These are phyloP conservation scores for Siniperca knerii DNA, from an alignment of 2,113 vertebrate genomes.

Conservation along the genomic window DNA sequence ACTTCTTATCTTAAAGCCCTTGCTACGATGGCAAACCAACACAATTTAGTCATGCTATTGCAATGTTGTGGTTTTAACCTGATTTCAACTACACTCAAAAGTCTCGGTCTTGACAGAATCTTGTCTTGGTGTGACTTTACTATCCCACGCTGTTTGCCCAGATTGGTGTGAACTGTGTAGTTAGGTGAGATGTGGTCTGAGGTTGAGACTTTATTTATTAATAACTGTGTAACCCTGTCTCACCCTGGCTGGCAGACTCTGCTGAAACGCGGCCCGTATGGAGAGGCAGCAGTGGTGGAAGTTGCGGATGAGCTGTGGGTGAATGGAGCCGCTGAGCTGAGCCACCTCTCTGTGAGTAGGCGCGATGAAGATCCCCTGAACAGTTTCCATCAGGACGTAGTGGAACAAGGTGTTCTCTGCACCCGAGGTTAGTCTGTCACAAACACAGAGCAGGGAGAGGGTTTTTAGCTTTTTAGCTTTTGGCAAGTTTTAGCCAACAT, in stretches of 20 bases:
- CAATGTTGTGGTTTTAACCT: no score
- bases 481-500: neutral
- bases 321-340: slow-evolving; percentile 90
- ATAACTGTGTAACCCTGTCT: neutral
- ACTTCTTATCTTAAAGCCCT: no score
- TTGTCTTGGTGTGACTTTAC: neutral
- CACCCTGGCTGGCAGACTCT: slow-evolving; percentile 88
- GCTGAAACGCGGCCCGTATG: slow-evolving; percentile 91
- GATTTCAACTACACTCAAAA: neutral
- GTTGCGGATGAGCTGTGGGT: slow-evolving; percentile 93
- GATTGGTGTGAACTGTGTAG: neutral
- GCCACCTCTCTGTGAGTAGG: slow-evolving; percentile 92
- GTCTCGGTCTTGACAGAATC: neutral
- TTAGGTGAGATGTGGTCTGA: neutral
- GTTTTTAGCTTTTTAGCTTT: neutral
- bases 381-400: slow-evolving; percentile 92
- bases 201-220: neutral
- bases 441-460: neutral
- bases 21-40: no score
- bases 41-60: no score
- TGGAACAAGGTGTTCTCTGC: slow-evolving; percentile 97
- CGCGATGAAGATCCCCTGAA: slow-evolving; percentile 96
- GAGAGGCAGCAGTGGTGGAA: slow-evolving; percentile 97
- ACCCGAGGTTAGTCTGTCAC: slow-evolving; percentile 90
- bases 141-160: neutral